phyloP scores from a whole-genome alignment of 1,140 invertebrate genomes.

The Oryctes rhinoceros region DNA sequence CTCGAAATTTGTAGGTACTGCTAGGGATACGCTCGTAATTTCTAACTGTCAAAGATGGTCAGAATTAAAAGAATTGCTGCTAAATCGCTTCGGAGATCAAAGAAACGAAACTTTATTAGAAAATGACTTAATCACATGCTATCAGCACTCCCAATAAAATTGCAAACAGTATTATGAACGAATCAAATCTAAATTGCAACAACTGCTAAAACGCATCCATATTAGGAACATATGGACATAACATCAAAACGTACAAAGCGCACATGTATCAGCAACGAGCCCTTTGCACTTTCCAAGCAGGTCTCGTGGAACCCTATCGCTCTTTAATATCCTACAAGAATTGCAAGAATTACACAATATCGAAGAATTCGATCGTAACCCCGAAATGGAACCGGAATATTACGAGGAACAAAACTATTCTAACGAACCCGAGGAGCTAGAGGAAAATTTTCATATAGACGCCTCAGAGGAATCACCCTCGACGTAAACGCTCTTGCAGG shows the following conservation, averaged over 20 bases:
- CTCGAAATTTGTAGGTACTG: not conserved
- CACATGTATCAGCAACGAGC: not conserved
- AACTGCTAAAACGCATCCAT: not conserved
- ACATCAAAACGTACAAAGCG: not conserved
- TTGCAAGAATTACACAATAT: slow-evolving; percentile 9
- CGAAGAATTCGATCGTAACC: not conserved
- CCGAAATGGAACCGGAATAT: not conserved
- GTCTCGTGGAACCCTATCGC: slow-evolving; percentile 38
- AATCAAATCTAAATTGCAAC: not conserved
- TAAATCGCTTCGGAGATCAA: slow-evolving; percentile 26
- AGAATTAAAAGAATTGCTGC: not conserved
- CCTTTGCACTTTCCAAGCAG: slow-evolving; percentile 11
- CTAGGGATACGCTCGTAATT: no score
- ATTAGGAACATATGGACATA: not conserved
- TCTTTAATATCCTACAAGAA: slow-evolving; percentile 25
- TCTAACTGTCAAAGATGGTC: not conserved
- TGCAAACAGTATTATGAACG: not conserved
- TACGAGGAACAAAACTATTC: not conserved
- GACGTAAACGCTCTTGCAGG: no score
- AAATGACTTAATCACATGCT: slow-evolving; percentile 37
- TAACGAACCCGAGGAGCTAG: not conserved
- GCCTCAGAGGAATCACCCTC: slow-evolving; percentile 14
- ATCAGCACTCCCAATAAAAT: slow-evolving; percentile 17
- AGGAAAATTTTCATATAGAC: slow-evolving; percentile 14
- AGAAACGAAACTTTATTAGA: slow-evolving; percentile 39